Conservation (phyloP, 2,888 invertebrate genomes). For the Balanococcus diminutus region DNA sequence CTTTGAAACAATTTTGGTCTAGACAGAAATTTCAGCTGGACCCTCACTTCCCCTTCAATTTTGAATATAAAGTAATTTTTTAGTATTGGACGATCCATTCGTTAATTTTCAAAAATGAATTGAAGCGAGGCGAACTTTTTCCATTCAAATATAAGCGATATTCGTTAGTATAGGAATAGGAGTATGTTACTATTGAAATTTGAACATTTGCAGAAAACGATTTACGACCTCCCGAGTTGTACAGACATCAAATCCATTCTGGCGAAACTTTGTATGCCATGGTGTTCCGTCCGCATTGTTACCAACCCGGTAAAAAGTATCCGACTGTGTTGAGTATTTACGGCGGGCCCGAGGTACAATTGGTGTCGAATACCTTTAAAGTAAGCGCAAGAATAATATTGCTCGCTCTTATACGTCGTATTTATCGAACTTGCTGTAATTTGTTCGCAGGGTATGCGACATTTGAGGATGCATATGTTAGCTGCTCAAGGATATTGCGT, state of each 20-base stretch:
- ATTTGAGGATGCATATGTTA: constrained; percentile 90
- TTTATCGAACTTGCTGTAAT: neutral
- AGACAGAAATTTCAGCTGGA: too few species aligned
- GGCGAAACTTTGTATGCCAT: constrained; percentile 82
- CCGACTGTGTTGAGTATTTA: constrained; percentile 97
- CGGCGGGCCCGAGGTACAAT: constrained; percentile 97
- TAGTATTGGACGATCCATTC: too few species aligned
- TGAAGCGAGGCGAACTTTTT: too few species aligned
- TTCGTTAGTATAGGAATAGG: too few species aligned
- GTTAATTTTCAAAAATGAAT: too few species aligned
- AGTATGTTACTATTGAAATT: too few species aligned
- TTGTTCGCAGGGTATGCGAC: constrained; percentile 78
- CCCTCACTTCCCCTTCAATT: too few species aligned
- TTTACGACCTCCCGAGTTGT: constrained; percentile 70
- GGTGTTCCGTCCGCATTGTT: constrained; percentile 83
- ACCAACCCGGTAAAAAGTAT: constrained; percentile 70
- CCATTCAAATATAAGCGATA: too few species aligned
- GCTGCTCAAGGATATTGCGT: constrained; percentile 96
- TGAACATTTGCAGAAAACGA: constrained; percentile 33
- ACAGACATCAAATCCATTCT: constrained; percentile 71
- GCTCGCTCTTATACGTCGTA: neutral
- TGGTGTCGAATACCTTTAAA: constrained; percentile 94
- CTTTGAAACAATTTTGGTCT: too few species aligned
- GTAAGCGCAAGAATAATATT: constrained; percentile 66
- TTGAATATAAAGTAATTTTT: too few species aligned